Conservation (phyloP, 1,140 invertebrate genomes). For the Lordiphosa clarofinis region DNA sequence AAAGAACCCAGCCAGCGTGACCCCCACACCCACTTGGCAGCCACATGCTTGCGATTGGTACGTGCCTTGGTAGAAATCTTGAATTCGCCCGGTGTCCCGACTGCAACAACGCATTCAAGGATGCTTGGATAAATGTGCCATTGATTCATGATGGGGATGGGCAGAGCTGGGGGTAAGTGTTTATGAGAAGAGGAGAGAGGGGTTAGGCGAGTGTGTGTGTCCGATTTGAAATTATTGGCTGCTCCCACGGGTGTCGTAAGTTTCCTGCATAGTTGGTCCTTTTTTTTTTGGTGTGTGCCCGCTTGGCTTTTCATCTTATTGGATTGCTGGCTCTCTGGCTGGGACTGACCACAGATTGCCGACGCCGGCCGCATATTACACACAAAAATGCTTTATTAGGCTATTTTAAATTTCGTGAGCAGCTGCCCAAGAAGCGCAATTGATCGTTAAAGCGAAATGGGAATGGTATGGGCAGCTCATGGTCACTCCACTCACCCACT, state of each 20-base stretch:
- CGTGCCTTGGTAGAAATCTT: slow-evolving; percentile 50
- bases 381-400: slow-evolving; percentile 44
- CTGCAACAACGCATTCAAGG: slow-evolving; percentile 15
- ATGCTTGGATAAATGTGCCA: slow-evolving; percentile 47
- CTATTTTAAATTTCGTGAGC: slow-evolving; percentile 57
- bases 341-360: slow-evolving; percentile 60
- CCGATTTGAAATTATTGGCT: slow-evolving; percentile 76
- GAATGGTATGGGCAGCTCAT: neutral
- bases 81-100: slow-evolving; percentile 38
- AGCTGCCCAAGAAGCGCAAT: slow-evolving; percentile 60
- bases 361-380: slow-evolving; percentile 27
- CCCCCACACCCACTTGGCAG: neutral
- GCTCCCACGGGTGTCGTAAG: slow-evolving; percentile 77
- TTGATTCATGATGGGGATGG: slow-evolving; percentile 57
- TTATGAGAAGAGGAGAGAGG: no score
- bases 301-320: slow-evolving; percentile 61
- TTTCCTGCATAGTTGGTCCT: slow-evolving; percentile 53
- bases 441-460: slow-evolving; percentile 48
- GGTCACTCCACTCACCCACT: slow-evolving; percentile 6
- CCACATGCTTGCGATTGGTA: slow-evolving; percentile 17
- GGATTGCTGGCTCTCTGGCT: slow-evolving; percentile 30
- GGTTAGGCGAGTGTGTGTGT: slow-evolving; percentile 30
- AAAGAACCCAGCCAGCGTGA: neutral
- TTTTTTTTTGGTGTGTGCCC: slow-evolving; percentile 3
- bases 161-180: neutral